Conservation (phyloP, 1,140 invertebrate genomes). For the Habropoda laboriosa region DNA sequence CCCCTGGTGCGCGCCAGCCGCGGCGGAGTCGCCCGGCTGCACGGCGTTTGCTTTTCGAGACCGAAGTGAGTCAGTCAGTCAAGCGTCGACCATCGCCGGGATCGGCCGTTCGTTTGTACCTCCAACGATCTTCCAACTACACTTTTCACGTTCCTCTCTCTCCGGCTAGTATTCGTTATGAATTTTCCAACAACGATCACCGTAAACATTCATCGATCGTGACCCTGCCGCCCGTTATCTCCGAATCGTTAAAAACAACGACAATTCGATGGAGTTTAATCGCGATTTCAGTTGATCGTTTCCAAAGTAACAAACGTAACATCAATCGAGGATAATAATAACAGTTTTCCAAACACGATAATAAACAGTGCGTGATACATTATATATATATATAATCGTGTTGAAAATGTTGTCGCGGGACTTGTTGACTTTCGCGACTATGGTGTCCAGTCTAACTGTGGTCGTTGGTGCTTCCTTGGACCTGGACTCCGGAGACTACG, state of each 20-base stretch:
- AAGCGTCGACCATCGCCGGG: constrained; percentile 53
- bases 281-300: background rate
- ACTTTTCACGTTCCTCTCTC: no score
- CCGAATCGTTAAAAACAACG: no score
- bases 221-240: no score
- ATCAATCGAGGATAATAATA: no score
- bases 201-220: background rate
- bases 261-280: constrained; percentile 26
- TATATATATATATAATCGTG: no score
- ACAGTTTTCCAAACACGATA: no score
- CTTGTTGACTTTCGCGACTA: constrained; percentile 66
- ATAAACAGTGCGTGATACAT: background rate
- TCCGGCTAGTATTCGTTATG: constrained; percentile 40
- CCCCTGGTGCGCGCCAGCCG: constrained; percentile 47
- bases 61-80: constrained; percentile 61
- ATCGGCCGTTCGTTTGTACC: background rate
- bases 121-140: background rate
- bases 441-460: constrained; percentile 64
- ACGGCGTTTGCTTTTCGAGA: constrained; percentile 50
- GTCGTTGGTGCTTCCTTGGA: constrained; percentile 69
- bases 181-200: constrained; percentile 2
- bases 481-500: constrained; percentile 76
- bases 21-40: constrained; percentile 43
- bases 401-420: constrained; percentile 65
- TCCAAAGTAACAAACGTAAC: background rate